Evolutionary conservation across 1,140 invertebrate species (phyloP).

Genomic region (Magallana ariakensis): DNA sequence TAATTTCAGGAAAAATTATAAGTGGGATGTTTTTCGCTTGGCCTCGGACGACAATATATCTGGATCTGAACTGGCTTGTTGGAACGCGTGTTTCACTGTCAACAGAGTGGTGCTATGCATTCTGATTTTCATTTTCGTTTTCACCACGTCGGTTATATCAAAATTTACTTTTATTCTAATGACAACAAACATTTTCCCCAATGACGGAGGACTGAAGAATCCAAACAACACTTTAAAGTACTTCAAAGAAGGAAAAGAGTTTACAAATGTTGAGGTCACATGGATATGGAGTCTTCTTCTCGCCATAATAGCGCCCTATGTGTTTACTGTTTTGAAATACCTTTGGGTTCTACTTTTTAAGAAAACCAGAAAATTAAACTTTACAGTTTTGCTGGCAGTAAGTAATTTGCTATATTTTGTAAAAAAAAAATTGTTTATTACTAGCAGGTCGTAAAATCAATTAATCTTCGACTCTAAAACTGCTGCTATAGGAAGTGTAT

Average conservation of each 20-base stretch:
- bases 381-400: slow-evolving; percentile 59
- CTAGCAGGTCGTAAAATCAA: no score
- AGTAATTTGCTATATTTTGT: neutral
- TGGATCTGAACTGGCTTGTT: slow-evolving; percentile 50
- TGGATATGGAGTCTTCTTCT: slow-evolving; percentile 71
- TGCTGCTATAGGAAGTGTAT: no score
- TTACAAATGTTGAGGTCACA: slow-evolving; percentile 51
- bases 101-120: slow-evolving; percentile 42
- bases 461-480: no score
- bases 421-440: neutral
- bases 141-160: slow-evolving; percentile 45
- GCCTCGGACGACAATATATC: slow-evolving; percentile 56
- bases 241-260: neutral
- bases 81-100: slow-evolving; percentile 46
- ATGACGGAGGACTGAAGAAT: neutral
- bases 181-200: slow-evolving; percentile 51
- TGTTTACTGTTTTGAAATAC: slow-evolving; percentile 61
- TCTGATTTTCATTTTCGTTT: slow-evolving; percentile 45
- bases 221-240: neutral
- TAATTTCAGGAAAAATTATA: slow-evolving; percentile 15
- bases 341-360: slow-evolving; percentile 68
- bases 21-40: slow-evolving; percentile 56
- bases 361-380: slow-evolving; percentile 57
- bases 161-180: slow-evolving; percentile 55
- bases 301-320: slow-evolving; percentile 65